Conservation (phyloP, 2,113 vertebrate genomes). For the Pelodiscus sinensis region DNA sequence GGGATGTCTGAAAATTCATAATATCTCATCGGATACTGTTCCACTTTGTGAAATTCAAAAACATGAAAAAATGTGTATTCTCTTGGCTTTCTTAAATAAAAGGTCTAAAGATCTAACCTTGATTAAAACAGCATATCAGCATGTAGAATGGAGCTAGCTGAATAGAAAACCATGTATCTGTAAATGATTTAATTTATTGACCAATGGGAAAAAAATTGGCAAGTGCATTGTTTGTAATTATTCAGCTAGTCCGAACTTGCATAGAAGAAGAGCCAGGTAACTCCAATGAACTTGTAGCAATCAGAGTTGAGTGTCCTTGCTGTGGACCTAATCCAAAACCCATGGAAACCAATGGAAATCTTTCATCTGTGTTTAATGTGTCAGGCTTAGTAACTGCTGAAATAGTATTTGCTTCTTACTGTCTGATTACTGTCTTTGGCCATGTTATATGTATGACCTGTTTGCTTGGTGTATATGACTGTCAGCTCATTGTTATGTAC, state of each 20-base stretch:
- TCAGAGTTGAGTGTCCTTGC: background rate
- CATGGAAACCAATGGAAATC: background rate
- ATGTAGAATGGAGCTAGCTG: background rate
- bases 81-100: background rate
- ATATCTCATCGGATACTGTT: background rate
- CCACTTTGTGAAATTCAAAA: background rate
- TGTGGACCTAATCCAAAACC: background rate
- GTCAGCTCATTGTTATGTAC: accelerated
- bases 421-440: background rate
- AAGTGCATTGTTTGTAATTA: accelerated
- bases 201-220: background rate
- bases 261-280: background rate
- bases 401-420: background rate
- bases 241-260: background rate
- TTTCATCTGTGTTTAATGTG: background rate
- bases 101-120: background rate
- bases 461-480: background rate
- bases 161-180: background rate
- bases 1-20: accelerated
- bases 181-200: background rate
- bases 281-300: background rate
- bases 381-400: background rate
- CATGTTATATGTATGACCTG: background rate
- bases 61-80: background rate
- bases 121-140: background rate